These are phyloP conservation scores for Drosophila prosaltans DNA, from an alignment of 1,140 invertebrate species.

Conservation along the genomic window DNA sequence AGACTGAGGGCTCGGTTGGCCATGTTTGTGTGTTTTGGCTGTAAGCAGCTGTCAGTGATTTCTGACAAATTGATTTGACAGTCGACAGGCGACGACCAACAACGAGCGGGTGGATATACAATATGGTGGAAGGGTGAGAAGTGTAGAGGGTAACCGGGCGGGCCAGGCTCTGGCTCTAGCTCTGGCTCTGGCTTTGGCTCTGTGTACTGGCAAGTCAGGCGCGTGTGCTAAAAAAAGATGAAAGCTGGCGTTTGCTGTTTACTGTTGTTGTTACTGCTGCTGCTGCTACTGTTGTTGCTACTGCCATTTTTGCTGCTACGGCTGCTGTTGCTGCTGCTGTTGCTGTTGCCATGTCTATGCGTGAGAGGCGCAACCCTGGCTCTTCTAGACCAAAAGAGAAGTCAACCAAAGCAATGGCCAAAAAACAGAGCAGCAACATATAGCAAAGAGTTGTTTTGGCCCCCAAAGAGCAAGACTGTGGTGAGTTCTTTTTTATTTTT, in stretches of 20 bases:
- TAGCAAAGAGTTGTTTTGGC: constrained; percentile 58
- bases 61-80: constrained; percentile 82
- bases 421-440: constrained; percentile 16
- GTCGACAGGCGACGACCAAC: constrained; percentile 68
- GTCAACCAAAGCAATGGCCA: constrained; percentile 30
- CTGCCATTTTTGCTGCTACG: constrained; percentile 7
- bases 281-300: constrained; percentile 32
- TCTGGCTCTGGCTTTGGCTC: constrained; percentile 12
- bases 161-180: constrained; percentile 19
- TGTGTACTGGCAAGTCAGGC: constrained; percentile 52
- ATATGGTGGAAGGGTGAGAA: not conserved
- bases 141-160: constrained; percentile 19
- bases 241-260: constrained; percentile 60
- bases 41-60: constrained; percentile 81
- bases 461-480: constrained; percentile 62
- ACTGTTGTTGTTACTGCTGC: constrained; percentile 30
- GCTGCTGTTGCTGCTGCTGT: constrained; percentile 6
- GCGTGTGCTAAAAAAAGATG: constrained; percentile 71
- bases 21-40: constrained; percentile 72
- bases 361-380: constrained; percentile 32
- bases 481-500: constrained; percentile 62
- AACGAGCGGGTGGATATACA: constrained; percentile 7
- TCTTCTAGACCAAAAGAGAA: constrained; percentile 57
- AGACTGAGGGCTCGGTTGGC: constrained; percentile 32
- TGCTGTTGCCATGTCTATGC: constrained; percentile 69